These are phyloP conservation scores for Stylophora pistillata DNA, from an alignment of 64 coral and sea anemone genomes.

Conservation along the genomic window DNA sequence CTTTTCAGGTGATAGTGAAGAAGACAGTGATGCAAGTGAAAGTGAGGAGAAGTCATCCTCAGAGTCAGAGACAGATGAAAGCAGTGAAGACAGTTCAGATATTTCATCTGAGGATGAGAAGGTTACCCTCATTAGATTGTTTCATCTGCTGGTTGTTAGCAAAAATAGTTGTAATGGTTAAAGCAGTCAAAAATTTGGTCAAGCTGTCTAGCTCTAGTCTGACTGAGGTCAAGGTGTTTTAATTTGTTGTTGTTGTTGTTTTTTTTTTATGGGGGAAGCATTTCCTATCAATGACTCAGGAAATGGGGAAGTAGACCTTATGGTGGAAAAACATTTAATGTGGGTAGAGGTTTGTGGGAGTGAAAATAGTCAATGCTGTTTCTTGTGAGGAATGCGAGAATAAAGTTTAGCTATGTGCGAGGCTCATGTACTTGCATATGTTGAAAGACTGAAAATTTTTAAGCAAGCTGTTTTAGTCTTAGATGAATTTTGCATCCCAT, in stretches of 20 bases:
- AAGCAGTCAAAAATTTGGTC: background rate
- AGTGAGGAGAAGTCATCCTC: slow-evolving; percentile 55
- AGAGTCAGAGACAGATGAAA: slow-evolving; percentile 55
- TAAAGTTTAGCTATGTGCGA: too few relatives aligned
- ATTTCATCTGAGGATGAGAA: slow-evolving; percentile 54
- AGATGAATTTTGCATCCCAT: background rate
- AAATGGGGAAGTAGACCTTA: too few relatives aligned
- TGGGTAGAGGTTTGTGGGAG: too few relatives aligned
- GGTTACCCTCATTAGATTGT: background rate
- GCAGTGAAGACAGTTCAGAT: slow-evolving; percentile 32
- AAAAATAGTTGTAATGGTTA: background rate
- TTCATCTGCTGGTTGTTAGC: background rate
- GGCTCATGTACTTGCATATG: too few relatives aligned
- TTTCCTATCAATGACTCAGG: too few relatives aligned
- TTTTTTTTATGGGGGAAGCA: too few relatives aligned
- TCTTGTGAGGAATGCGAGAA: too few relatives aligned
- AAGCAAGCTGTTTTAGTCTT: background rate
- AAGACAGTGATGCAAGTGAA: slow-evolving; percentile 56
- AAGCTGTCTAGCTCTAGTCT: too few relatives aligned
- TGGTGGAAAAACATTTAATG: too few relatives aligned
- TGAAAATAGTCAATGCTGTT: too few relatives aligned
- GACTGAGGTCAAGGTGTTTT: too few relatives aligned
- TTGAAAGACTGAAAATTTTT: background rate
- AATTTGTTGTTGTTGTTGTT: too few relatives aligned
- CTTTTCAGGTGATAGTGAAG: slow-evolving; percentile 13